Conservation (phyloP, 2,797 vertebrate species). For the Monodelphis domestica region DNA sequence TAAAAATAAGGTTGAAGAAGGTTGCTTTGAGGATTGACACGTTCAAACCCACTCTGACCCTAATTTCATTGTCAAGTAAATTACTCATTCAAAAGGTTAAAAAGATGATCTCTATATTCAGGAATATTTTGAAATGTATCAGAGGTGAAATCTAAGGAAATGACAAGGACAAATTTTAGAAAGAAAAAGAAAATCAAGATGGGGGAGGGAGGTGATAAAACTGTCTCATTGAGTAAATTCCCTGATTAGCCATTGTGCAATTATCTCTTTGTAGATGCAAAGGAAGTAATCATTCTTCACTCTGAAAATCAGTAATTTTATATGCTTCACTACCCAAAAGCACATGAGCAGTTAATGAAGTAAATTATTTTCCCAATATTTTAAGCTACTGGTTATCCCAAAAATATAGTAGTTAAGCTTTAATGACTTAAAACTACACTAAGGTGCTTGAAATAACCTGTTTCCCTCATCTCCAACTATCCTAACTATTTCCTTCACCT, state of each 20-base stretch:
- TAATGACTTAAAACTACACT: neutral
- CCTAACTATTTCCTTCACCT: neutral
- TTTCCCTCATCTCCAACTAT: neutral
- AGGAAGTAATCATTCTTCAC: constrained; percentile 16
- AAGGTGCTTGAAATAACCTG: neutral
- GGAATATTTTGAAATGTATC: neutral
- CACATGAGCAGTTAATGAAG: neutral
- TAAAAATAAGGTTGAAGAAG: neutral
- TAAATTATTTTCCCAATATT: neutral
- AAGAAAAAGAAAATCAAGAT: neutral
- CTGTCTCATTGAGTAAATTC: neutral
- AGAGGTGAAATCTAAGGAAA: neutral
- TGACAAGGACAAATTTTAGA: neutral
- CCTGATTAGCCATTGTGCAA: neutral
- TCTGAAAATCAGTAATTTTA: constrained; percentile 35
- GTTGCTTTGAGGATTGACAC: neutral
- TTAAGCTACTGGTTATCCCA: neutral
- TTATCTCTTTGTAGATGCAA: constrained; percentile 33
- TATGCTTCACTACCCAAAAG: constrained; percentile 15
- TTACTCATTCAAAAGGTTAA: constrained; percentile 1
- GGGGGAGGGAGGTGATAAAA: constrained; percentile 40
- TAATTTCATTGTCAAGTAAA: constrained; percentile 30
- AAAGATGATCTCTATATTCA: constrained; percentile 8
- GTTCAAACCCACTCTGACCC: neutral
- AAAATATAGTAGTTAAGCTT: neutral